phyloP scores from a whole-genome alignment of 1,140 invertebrate species.

The Meloidogyne exigua region DNA sequence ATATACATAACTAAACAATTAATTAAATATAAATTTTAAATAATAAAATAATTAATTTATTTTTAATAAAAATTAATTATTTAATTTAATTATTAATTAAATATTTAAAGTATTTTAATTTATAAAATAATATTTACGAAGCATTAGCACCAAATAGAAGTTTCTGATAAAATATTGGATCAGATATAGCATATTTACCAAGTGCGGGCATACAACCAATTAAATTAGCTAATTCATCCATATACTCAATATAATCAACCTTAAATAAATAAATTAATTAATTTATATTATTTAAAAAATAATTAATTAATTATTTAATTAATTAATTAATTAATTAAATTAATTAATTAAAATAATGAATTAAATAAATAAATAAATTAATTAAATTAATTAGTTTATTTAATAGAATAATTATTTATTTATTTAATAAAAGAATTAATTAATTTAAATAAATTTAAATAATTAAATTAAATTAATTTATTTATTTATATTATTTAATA shows the following conservation, averaged over 20 bases:
- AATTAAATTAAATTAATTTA: too few species aligned
- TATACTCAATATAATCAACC: conserved; percentile 50
- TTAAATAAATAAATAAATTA: not conserved
- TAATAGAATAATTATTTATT: too few species aligned
- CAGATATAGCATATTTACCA: conserved; percentile 20
- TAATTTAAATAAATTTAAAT: not conserved
- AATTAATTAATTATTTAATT: too few species aligned
- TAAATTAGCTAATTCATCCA: conserved; percentile 47
- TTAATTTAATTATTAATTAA: not conserved
- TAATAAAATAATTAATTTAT: too few species aligned
- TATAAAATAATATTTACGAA: conserved; percentile 36
- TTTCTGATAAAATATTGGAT: conserved; percentile 36
- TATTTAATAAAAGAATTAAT: not conserved
- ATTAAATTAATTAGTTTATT: conserved; percentile 13
- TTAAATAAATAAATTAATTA: conserved; percentile 7
- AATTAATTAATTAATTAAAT: too few species aligned
- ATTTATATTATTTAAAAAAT: too few species aligned
- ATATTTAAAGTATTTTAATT: too few species aligned
- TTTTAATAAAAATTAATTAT: too few species aligned
- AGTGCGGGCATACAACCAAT: conserved; percentile 40
- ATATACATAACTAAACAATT: conserved; percentile 24
- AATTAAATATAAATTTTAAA: not conserved
- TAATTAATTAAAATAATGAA: too few species aligned
- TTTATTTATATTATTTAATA: too few species aligned
- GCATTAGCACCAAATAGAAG: conserved; percentile 50